These are phyloP conservation scores for Ictidomys tridecemlineatus DNA, from an alignment of 2,113 vertebrate genomes.

Conservation along the genomic window DNA sequence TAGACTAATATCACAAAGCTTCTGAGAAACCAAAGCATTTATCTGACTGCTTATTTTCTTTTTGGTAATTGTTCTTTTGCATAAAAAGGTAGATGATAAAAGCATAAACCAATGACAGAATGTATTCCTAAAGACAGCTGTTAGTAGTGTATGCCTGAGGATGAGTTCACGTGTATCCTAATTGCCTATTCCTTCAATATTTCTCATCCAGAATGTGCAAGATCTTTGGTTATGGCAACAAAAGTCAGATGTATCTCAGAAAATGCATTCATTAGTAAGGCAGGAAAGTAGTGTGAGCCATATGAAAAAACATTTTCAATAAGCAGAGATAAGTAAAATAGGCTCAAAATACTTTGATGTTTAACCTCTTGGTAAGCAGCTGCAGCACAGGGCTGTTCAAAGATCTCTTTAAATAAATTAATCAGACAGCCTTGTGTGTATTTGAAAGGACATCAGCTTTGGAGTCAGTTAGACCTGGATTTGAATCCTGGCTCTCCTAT, in stretches of 20 bases:
- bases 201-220: neutral
- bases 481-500: conserved; percentile 58
- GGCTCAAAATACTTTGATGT: conserved; percentile 40
- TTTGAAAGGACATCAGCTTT: conserved; percentile 69
- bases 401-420: conserved; percentile 69
- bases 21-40: conserved; percentile 3
- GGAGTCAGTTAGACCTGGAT: conserved; percentile 62
- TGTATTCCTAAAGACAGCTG: neutral
- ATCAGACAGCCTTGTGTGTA: conserved; percentile 57
- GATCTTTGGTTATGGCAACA: conserved; percentile 2
- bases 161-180: neutral
- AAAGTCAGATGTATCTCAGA: neutral
- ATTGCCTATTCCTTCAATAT: conserved; percentile 29
- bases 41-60: neutral
- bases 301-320: conserved; percentile 57
- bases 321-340: conserved; percentile 51
- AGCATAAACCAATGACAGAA: conserved; percentile 8
- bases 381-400: conserved; percentile 14
- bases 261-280: conserved; percentile 47
- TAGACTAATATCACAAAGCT: conserved; percentile 28
- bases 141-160: neutral
- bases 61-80: neutral
- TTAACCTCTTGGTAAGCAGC: conserved; percentile 56
- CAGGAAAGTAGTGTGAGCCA: conserved; percentile 34
- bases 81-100: conserved; percentile 30